Evolutionary conservation across 2,888 invertebrate species (phyloP).

Genomic region (Pardosa pseudoannulata): DNA sequence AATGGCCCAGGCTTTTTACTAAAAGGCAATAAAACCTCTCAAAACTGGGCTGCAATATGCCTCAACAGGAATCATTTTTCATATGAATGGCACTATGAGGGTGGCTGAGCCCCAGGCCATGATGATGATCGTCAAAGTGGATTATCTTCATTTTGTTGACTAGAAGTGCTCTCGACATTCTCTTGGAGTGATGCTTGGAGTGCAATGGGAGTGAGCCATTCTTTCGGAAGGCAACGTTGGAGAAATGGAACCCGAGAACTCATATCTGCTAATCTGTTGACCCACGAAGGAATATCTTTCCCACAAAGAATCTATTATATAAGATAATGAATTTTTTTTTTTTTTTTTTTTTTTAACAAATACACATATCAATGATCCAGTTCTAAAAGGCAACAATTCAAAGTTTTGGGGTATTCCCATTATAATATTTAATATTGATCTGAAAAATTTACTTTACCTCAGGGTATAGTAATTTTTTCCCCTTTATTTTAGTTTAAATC

Average conservation of each 20-base stretch:
- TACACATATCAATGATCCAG: too few species aligned
- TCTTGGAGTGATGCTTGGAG: constrained; percentile 84
- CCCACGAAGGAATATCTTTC: constrained; percentile 98
- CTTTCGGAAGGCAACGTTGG: constrained; percentile 96
- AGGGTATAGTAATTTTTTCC: too few species aligned
- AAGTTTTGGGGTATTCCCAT: too few species aligned
- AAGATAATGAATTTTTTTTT: too few species aligned
- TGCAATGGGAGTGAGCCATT: constrained; percentile 98
- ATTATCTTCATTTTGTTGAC: constrained; percentile 36
- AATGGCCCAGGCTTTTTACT: neutral
- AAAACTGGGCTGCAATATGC: neutral
- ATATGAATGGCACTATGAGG: constrained; percentile 62
- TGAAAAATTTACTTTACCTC: too few species aligned
- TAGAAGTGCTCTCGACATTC: constrained; percentile 56
- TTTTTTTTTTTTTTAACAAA: too few species aligned
- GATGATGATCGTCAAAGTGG: constrained; percentile 67
- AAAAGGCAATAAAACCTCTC: neutral
- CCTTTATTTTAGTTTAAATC: too few species aligned
- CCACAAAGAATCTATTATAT: constrained; percentile 90
- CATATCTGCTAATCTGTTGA: constrained; percentile 97
- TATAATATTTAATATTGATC: too few species aligned
- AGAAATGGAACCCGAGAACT: constrained; percentile 99
- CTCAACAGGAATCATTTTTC: neutral
- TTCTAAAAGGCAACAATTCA: too few species aligned
- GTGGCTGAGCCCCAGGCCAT: constrained; percentile 61